Evolutionary conservation across 2,113 vertebrate species (phyloP), one percentile per base, ranked within the genome.

Genomic region (Lucifuga dentata): DNA sequence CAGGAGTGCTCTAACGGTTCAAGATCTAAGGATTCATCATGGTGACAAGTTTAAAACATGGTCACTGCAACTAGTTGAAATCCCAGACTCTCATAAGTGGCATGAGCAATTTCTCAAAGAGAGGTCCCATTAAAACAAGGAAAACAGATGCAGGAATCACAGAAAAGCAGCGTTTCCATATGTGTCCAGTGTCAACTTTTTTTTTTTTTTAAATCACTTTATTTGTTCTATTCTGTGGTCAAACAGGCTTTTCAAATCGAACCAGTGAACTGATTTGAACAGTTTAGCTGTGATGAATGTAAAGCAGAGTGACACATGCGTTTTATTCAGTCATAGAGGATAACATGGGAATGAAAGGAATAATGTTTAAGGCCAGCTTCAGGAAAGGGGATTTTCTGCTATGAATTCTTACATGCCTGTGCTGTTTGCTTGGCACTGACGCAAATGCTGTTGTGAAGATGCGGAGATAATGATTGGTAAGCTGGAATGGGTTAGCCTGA

Each of bases 401-500:
- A n/a, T n/a, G n/a, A n/a, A n/a, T n/a, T n/a, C 15, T 33, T 20
- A 29, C 7, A 44, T 32, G 44, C 8, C 15, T 33, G 48, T 1
- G 35, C 59, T 52, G 52, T 43, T 35, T 49, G 17, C 24, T 29
- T 8, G 8, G 24, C 21, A 1, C 17, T 53, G 15, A 12, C 0
- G 5, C 8, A 0, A 1, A 2, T 19, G 10, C 19, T 17, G 33
- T 12, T 26, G n/a, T 19, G 15, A 5, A 2, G 17, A 56, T 51
- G 43, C 21, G 1, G 1, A 11, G 20, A 23, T 15, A 12, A 38
- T 46, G 67, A 24, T 2, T 17, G 39, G 41, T 64, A 17, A 49
- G 53, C 55, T 74, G 65, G 58, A 29, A 86, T 85, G 75, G 40
- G 58, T 70, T 52, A 62, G 70, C 26, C 36, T 41, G 38, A 69